phyloP scores from a whole-genome alignment of 2,797 vertebrate genomes.

The Allenopithecus nigroviridis region DNA sequence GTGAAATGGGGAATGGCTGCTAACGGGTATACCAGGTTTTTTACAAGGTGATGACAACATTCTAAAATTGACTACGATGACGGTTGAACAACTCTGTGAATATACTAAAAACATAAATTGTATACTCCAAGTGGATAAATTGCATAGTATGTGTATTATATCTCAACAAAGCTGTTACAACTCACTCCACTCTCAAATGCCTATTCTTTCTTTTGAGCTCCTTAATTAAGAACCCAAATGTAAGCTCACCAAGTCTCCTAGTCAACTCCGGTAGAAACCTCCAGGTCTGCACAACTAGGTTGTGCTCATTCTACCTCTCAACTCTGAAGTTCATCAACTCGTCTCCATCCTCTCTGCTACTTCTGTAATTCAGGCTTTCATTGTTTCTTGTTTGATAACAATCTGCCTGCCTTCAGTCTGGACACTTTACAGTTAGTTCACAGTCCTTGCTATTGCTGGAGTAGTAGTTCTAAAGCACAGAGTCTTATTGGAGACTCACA shows the following conservation, averaged over 20 bases:
- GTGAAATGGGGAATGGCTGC: neutral
- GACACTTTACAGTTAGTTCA: neutral
- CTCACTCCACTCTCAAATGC: slow-evolving; percentile 10
- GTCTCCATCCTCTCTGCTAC: neutral
- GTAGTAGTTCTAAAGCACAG: slow-evolving; percentile 24
- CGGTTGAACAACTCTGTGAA: neutral
- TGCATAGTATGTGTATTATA: neutral
- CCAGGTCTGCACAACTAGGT: neutral
- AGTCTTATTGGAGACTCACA: neutral
- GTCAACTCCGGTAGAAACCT: neutral
- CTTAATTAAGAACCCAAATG: neutral
- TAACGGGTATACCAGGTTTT: neutral
- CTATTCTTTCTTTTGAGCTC: neutral
- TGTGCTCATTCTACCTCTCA: neutral
- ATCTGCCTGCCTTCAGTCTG: neutral
- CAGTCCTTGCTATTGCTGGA: neutral
- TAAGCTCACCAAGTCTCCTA: neutral
- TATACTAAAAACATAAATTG: slow-evolving; percentile 9
- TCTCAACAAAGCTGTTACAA: slow-evolving; percentile 19
- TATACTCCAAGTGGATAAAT: neutral
- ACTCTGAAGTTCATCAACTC: neutral
- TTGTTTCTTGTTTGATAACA: neutral
- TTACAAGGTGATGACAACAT: slow-evolving; percentile 20
- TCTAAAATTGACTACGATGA: slow-evolving; percentile 1
- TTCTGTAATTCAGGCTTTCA: neutral